Base-by-base conservation (phyloP, 2,113 vertebrate species). In the Stercorarius parasiticus region DNA sequence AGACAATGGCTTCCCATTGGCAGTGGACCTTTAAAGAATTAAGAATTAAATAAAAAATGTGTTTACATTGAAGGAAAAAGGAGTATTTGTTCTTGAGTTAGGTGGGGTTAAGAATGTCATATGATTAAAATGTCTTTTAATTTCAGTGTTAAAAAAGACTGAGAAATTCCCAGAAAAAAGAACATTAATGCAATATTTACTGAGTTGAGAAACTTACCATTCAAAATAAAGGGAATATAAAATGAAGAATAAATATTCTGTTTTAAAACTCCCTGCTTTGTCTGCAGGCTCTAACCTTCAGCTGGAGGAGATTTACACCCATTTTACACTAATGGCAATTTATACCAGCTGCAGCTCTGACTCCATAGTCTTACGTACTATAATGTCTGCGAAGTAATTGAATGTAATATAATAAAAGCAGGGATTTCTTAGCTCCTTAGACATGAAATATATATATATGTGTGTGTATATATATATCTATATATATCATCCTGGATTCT, bases 301-400 rank as follows among this genome's bases (percentile, higher is more conserved):
- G 88, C 94, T 97, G 95, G 81, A 94, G 88, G 83, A 95, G 95
- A 95, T 96, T 96, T 96, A 66, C 96, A 95, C 95, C 87, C 62
- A 6, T 94, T 97, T 97, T 96, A 83, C 82, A 73, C 92, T 96
- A 96, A 96, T 94, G 90, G 49, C 93, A 94, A 97, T 95, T 91
- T 89, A 95, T 92, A 95, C 83, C 97, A 95, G 89, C 95, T 97
- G 93, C 56, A 91, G 77, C 36, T 66, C 70, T 0, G 4, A n/a
- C 70, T 82, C 73, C 77, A 5, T 17, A 67, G 26, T 42, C 78
- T 70, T 65, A 73, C 2, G 10, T 82, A 58, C 6, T 32, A 86
- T 77, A 93, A 93, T 73, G 79, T 90, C 87, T 95, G 49, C 50
- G 82, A 95, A 95, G 93, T 91, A 95, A 88, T 86, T 86, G 34